Evolutionary conservation across 2,113 vertebrate genomes (phyloP).

Genomic region (Bufo bufo): DNA sequence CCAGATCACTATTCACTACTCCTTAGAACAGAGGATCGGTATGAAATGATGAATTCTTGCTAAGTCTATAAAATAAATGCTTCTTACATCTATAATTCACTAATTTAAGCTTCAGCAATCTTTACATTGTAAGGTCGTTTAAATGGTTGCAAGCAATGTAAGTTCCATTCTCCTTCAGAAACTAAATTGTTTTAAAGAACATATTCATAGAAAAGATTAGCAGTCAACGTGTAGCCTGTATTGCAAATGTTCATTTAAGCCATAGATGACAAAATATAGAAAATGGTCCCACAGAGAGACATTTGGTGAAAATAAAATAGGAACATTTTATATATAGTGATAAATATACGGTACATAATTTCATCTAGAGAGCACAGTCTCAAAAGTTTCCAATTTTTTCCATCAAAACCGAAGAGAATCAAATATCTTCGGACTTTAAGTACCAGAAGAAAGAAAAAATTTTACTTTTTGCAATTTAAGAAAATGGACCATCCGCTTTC

Average conservation of each 20-base stretch:
- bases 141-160: neutral
- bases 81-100: neutral
- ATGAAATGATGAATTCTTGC: neutral
- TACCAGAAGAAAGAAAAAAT: neutral
- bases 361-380: neutral
- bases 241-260: slow-evolving; percentile 40
- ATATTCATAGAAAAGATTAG: slow-evolving; percentile 27
- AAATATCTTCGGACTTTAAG: neutral
- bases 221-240: neutral
- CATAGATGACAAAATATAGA: slow-evolving; percentile 4
- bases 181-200: neutral
- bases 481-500: neutral
- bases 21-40: neutral
- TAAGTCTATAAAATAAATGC: neutral
- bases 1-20: too few relatives aligned
- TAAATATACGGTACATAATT: slow-evolving; percentile 24
- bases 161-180: neutral
- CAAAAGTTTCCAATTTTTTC: neutral
- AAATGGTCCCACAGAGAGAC: neutral
- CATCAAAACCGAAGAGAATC: neutral
- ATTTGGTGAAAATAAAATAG: slow-evolving; percentile 18
- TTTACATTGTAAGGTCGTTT: neutral
- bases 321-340: slow-evolving; percentile 15
- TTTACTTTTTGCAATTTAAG: neutral
- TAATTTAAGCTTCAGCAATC: neutral